Conservation (phyloP, 2,797 vertebrate genomes). For the Oryzias sinensis region DNA sequence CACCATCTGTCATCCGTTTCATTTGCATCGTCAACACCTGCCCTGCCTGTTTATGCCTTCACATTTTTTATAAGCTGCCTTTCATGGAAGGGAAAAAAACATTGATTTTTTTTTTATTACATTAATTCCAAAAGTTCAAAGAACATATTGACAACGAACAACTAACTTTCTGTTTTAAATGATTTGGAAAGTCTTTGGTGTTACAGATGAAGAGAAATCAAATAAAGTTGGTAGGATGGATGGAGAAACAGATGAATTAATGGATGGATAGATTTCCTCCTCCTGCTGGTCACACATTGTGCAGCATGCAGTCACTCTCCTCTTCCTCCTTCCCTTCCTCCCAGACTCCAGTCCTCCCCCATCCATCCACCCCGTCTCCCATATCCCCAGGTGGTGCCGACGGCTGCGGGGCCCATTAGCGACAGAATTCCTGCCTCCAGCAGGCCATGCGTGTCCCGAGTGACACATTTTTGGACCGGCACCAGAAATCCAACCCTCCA, state of each 20-base stretch:
- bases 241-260: conserved; percentile 34
- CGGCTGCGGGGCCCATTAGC: conserved; percentile 83
- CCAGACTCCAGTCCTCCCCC: conserved; percentile 60
- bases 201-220: conserved; percentile 14
- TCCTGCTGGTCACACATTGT: conserved; percentile 59
- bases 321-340: conserved; percentile 37
- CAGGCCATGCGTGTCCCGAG: conserved; percentile 82
- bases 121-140: conserved; percentile 77
- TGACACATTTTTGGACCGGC: conserved; percentile 84
- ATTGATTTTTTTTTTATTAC: conserved; percentile 74
- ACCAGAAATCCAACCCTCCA: conserved; percentile 79
- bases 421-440: conserved; percentile 81
- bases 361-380: conserved; percentile 76
- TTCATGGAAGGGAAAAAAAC: conserved; percentile 67
- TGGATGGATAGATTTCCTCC: conserved; percentile 23
- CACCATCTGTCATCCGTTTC: conserved; percentile 99
- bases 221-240: conserved; percentile 22
- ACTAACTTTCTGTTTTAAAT: conserved; percentile 61
- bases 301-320: conserved; percentile 40
- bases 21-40: conserved; percentile 99
- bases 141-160: conserved; percentile 59
- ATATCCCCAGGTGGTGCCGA: conserved; percentile 81
- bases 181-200: conserved; percentile 47
- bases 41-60: conserved; percentile 94
- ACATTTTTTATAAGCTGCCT: conserved; percentile 84